A percentile compares a stretch with the other conserved stretches of the same genome.
phyloP scores from a whole-genome alignment of 1,140 invertebrate genomes.

The Archivesica marissinica region DNA sequence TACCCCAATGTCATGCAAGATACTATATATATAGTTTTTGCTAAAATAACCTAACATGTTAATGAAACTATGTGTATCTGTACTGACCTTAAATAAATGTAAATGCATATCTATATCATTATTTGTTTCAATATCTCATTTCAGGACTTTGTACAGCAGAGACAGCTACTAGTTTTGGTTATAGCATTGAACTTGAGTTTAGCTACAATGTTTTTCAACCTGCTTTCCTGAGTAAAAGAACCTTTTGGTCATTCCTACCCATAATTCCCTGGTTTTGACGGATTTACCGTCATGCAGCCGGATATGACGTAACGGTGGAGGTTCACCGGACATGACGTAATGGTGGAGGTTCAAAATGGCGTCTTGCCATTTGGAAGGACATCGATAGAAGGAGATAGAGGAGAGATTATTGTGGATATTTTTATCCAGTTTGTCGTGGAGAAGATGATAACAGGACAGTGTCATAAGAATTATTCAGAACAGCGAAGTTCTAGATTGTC shows the following conservation, averaged over 20 bases:
- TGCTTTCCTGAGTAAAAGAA: constrained; percentile 83
- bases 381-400: neutral
- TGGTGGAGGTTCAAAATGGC: neutral
- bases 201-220: constrained; percentile 98
- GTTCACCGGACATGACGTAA: constrained; percentile 17
- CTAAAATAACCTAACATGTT: no score
- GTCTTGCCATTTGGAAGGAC: constrained; percentile 14
- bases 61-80: no score
- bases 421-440: neutral
- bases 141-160: constrained; percentile 98
- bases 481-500: neutral
- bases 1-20: no score
- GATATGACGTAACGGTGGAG: constrained; percentile 14
- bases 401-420: neutral
- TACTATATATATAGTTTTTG: no score
- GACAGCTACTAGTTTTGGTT: constrained; percentile 97
- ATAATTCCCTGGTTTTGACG: constrained; percentile 61
- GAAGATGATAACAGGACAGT: neutral
- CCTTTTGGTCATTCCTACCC: constrained; percentile 56
- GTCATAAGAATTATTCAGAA: neutral
- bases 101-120: neutral
- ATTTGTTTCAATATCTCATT: constrained; percentile 82
- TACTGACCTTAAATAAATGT: no score
- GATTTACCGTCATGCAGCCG: constrained; percentile 45
- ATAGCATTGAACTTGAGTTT: constrained; percentile 98